Percentiles rank a stretch among this genome's conserved stretches.
phyloP scores from a whole-genome alignment of 2,113 vertebrate genomes.

The Rattus norvegicus region GRCr8 NC_086019.1:163025001-163025500 shows the following conservation, averaged over 20 bases:
- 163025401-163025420: neutral
- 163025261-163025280: neutral
- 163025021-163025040: neutral
- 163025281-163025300: neutral
- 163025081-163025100: neutral
- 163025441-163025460: neutral
- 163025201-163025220: neutral
- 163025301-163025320: neutral
- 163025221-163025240: neutral
- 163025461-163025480: neutral
- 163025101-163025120: neutral
- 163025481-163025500: neutral
- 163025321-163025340: neutral
- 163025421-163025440: neutral
- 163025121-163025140: neutral
- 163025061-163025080: accelerated
- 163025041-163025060: neutral
- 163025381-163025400: neutral
- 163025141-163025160: neutral
- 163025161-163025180: neutral
- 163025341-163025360: neutral
- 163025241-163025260: neutral
- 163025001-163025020: no score
- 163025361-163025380: neutral
- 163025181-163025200: neutral